Percentiles rank a stretch among this genome's conserved stretches.
phyloP scores from a whole-genome alignment of 2,888 invertebrate genomes.

The Penaeus monodon region DNA sequence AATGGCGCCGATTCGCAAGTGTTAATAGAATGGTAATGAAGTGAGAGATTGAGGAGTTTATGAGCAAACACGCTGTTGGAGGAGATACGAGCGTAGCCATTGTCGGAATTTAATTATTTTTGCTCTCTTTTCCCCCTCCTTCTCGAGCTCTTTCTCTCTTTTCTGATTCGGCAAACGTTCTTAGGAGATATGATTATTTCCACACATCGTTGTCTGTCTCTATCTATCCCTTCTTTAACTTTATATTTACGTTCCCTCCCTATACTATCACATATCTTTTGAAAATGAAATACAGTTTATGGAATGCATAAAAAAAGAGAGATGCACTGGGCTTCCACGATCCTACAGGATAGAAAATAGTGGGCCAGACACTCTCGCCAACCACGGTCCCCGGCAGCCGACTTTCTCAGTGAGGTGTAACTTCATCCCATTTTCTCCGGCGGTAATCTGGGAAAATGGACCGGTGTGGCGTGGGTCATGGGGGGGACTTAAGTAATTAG shows the following conservation, averaged over 20 bases:
- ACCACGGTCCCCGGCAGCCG: conserved; percentile 24
- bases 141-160: conserved; percentile 14
- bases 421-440: conserved; percentile 53
- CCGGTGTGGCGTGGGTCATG: conserved; percentile 43
- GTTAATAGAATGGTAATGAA: conserved; percentile 65
- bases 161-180: not conserved
- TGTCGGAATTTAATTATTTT: conserved; percentile 58
- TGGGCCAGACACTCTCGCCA: not conserved
- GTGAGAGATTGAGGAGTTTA: conserved; percentile 65
- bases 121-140: not conserved
- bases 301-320: conserved; percentile 1
- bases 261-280: too few relatives aligned
- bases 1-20: conserved; percentile 65
- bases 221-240: not conserved
- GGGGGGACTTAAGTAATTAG: conserved; percentile 52
- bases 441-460: conserved; percentile 52
- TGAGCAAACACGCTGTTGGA: conserved; percentile 63
- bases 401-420: conserved; percentile 56
- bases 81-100: conserved; percentile 58
- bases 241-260: not conserved
- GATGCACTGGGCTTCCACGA: not conserved
- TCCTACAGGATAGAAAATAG: not conserved
- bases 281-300: too few relatives aligned
- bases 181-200: not conserved
- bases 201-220: not conserved